Base-by-base conservation (phyloP, 1,140 invertebrate genomes). In the Parapsyche elsis region DNA sequence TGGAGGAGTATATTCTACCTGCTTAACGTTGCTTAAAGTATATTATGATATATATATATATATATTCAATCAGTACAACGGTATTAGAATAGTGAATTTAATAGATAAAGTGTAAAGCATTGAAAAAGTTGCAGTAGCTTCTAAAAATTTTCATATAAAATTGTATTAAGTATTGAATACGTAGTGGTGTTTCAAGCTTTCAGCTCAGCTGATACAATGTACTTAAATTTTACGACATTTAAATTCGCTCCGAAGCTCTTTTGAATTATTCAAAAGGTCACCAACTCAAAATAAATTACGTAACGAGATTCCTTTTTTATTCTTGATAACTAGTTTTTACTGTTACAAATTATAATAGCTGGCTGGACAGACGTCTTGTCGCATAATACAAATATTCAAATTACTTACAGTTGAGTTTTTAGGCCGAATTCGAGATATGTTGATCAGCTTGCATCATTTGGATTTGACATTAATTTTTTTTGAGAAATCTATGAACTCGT, bases 251-350 rank as follows among this genome's bases (percentile, higher is more conserved):
- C 12, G 64, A n/a, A 26, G 24, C 23, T 14, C 24, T 23, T n/a
- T 23, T 67, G 64, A 67, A 67, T 67, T 26, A 67, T 67, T 67
- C 64, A 67, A 67, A 67, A 67, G 64, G 64, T 67, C 24, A 67
- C 24, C 57, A 61, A 30, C 24, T 67, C 9, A 67, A 26, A 26
- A 67, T 67, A 67, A 9, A 67, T 67, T 67, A n/a, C 64, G 64
- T 67, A 67, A 67, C 24, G 21, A 67, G 21, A 67, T 64, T 64
- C 24, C 21, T 16, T 9, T 23, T 16, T 64, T 14, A 53, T 16
- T 38, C 2, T 19, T 9, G 9, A 61, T 21, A 21, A 61, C 57
- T 61, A 16, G 57, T 61, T 61, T 61, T n/a, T 61, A 61, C 57
- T 61, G 57, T 61, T 61, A 61, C 57, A 16, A 61, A 61, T 61